A percentile compares a stretch with the other conserved stretches of the same genome.
These are phyloP conservation scores for Nomada fabriciana DNA, from an alignment of 2,888 invertebrate genomes.

Conservation along the genomic window DNA sequence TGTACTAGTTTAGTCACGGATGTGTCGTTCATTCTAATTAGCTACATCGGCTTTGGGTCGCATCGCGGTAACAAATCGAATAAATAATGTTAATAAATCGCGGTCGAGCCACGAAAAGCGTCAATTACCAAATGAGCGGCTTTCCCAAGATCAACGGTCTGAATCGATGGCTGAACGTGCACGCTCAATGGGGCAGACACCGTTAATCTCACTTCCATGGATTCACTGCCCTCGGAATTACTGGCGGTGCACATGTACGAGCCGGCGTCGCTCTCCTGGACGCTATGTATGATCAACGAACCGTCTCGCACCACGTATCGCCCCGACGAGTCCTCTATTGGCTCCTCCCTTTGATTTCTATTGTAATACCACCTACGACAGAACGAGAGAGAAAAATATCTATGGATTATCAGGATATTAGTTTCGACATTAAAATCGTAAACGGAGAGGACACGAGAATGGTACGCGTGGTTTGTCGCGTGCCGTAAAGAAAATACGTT, in stretches of 20 bases:
- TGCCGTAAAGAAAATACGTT: constrained; percentile 28
- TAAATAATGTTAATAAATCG: neutral
- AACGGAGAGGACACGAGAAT: neutral
- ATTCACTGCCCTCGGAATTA: constrained; percentile 86
- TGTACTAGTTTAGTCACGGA: neutral
- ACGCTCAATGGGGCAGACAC: constrained; percentile 83
- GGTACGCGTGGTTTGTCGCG: neutral
- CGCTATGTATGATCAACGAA: constrained; percentile 85
- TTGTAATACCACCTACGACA: constrained; percentile 85
- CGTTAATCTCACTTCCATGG: constrained; percentile 85
- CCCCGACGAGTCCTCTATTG: constrained; percentile 85
- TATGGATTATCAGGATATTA: no score
- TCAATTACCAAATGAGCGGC: constrained; percentile 85
- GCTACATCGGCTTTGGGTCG: neutral
- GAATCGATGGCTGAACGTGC: constrained; percentile 83
- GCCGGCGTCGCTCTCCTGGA: constrained; percentile 85
- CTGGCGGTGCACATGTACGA: constrained; percentile 86
- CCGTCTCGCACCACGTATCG: constrained; percentile 85
- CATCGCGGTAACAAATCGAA: neutral
- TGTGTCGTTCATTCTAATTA: neutral
- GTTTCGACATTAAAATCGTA: neutral
- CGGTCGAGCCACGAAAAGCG: neutral
- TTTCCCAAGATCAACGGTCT: constrained; percentile 85
- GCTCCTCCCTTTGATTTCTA: constrained; percentile 85
- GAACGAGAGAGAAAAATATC: neutral